phyloP scores from a whole-genome alignment of 2,888 invertebrate genomes.

The Cerastoderma edule region DNA sequence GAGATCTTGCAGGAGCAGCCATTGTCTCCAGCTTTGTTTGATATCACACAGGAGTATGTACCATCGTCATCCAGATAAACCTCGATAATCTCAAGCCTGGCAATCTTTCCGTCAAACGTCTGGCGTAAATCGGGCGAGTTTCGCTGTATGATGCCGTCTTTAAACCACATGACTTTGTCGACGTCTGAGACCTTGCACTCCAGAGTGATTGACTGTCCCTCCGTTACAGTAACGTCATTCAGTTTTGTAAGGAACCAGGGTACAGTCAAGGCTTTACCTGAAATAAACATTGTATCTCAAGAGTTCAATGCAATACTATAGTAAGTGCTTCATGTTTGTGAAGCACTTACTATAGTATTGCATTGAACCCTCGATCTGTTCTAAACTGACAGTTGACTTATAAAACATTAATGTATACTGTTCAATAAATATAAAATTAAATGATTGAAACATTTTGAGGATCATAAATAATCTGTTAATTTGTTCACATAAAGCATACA shows the following conservation, averaged over 20 bases:
- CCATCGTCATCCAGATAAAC: conserved; percentile 75
- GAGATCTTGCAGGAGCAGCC: conserved; percentile 65
- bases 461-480: too few species aligned
- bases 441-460: too few species aligned
- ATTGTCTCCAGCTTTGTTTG: conserved; percentile 68
- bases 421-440: too few species aligned
- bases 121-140: conserved; percentile 73
- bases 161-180: conserved; percentile 72
- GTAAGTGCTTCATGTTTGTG: too few species aligned
- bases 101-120: conserved; percentile 70
- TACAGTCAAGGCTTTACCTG: not conserved
- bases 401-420: too few species aligned
- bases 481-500: too few species aligned
- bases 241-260: conserved; percentile 66
- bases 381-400: too few species aligned
- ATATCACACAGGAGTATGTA: conserved; percentile 70
- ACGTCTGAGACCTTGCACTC: conserved; percentile 68
- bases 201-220: conserved; percentile 70
- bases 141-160: conserved; percentile 70
- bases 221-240: conserved; percentile 65
- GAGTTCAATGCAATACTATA: too few species aligned
- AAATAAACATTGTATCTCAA: not conserved
- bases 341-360: too few species aligned
- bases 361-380: too few species aligned
- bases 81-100: conserved; percentile 73